Evolutionary conservation across 1,140 invertebrate species (phyloP).

Genomic region (Stegodyphus dumicola): DNA sequence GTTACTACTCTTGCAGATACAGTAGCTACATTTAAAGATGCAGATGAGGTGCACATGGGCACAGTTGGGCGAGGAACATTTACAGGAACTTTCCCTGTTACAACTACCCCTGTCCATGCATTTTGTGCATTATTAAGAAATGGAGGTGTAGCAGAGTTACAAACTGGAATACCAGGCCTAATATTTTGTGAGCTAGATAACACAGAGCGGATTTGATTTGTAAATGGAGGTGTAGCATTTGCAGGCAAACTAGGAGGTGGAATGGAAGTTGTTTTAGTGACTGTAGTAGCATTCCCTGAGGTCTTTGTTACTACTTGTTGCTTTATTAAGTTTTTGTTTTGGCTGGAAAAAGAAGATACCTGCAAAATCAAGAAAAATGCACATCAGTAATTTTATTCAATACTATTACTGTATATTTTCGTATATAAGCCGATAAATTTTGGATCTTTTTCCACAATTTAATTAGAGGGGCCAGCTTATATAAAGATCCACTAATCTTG

Average conservation of each 20-base stretch:
- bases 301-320: conserved; percentile 38
- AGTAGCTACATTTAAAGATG: conserved; percentile 28
- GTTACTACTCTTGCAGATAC: conserved; percentile 37
- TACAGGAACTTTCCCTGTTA: conserved; percentile 48
- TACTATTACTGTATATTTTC: background rate
- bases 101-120: conserved; percentile 53
- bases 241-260: conserved; percentile 61
- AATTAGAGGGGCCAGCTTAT: background rate
- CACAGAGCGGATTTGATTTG: conserved; percentile 49
- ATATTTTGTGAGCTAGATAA: conserved; percentile 42
- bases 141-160: conserved; percentile 33
- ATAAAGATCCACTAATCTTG: too few species aligned
- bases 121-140: conserved; percentile 55
- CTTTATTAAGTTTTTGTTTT: conserved; percentile 25
- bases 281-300: conserved; percentile 38
- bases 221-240: conserved; percentile 62
- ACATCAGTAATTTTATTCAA: background rate
- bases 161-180: conserved; percentile 44
- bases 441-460: background rate
- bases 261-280: conserved; percentile 52
- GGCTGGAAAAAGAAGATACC: conserved; percentile 16
- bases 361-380: background rate
- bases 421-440: background rate
- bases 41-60: conserved; percentile 16
- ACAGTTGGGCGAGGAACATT: conserved; percentile 48